These are phyloP conservation scores for Echinarachnius parma DNA, from an alignment of 53 echinoderm and acorn worm species.

Conservation along the genomic window DNA sequence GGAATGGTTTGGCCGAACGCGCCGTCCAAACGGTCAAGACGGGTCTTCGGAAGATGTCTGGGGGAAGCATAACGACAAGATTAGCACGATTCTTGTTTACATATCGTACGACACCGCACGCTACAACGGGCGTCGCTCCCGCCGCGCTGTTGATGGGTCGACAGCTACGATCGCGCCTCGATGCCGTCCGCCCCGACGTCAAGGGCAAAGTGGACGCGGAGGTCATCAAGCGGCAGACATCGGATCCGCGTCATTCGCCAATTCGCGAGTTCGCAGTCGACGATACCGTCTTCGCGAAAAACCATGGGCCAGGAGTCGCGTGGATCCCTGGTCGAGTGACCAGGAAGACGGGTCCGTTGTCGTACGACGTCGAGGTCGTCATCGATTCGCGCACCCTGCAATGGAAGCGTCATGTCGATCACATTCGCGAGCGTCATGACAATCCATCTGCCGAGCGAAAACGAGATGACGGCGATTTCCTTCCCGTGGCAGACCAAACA, in stretches of 20 bases:
- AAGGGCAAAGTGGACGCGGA: background rate
- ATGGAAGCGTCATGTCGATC: slow-evolving; percentile 30
- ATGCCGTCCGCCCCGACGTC: slow-evolving; percentile 38
- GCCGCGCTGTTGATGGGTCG: too few relatives aligned
- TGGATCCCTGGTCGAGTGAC: slow-evolving; percentile 12
- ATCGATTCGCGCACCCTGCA: background rate
- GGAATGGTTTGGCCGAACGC: slow-evolving; percentile 59
- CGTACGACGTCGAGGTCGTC: slow-evolving; percentile 4
- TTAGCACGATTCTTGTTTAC: slow-evolving; percentile 35
- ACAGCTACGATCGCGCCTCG: slow-evolving; percentile 39
- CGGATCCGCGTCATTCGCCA: background rate
- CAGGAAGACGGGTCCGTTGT: background rate
- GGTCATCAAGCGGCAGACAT: background rate
- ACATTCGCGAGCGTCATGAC: background rate
- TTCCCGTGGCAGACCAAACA: background rate
- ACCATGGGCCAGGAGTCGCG: slow-evolving; percentile 17
- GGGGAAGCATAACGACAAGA: slow-evolving; percentile 35
- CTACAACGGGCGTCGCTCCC: slow-evolving; percentile 41
- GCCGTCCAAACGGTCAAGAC: slow-evolving; percentile 48
- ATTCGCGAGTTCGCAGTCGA: slow-evolving; percentile 22
- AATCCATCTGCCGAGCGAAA: background rate
- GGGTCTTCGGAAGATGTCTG: slow-evolving; percentile 14
- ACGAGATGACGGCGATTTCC: background rate
- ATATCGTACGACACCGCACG: slow-evolving; percentile 51
- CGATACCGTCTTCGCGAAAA: slow-evolving; percentile 45